Evolutionary conservation across 2,113 vertebrate genomes (phyloP).

Genomic region (Caranx ignobilis): DNA sequence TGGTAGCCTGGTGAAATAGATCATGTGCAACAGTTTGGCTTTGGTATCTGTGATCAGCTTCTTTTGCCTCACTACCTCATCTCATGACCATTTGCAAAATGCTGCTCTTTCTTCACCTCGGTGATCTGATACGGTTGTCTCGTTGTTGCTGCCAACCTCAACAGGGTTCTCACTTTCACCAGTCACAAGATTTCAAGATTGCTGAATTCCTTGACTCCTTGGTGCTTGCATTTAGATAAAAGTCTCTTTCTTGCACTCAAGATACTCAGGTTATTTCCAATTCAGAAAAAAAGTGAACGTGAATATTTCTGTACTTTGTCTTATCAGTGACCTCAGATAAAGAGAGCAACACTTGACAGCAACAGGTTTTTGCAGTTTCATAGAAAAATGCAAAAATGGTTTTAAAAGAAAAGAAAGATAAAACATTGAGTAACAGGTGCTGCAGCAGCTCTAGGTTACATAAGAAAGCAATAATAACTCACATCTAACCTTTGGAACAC

Average conservation of each 20-base stretch:
- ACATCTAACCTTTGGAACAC: conserved; percentile 5
- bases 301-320: not conserved
- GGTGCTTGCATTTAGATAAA: not conserved
- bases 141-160: not conserved
- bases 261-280: conserved; percentile 25
- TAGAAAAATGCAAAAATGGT: not conserved
- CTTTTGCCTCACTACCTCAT: not conserved
- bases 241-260: conserved; percentile 5
- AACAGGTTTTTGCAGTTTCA: not conserved
- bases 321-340: not conserved
- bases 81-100: not conserved
- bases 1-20: not conserved
- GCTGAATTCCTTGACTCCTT: conserved; percentile 5
- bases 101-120: not conserved
- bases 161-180: not conserved
- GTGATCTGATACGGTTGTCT: not conserved
- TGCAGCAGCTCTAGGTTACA: not conserved
- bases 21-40: conserved; percentile 7
- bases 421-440: conserved; percentile 1
- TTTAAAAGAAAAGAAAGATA: not conserved
- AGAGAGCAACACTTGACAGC: not conserved
- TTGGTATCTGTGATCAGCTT: not conserved
- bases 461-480: conserved; percentile 1
- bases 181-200: not conserved
- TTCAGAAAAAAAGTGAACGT: not conserved